These are phyloP conservation scores for Nerophis lumbriciformis DNA, from an alignment of 2,113 vertebrate species.

Conservation along the genomic window DNA sequence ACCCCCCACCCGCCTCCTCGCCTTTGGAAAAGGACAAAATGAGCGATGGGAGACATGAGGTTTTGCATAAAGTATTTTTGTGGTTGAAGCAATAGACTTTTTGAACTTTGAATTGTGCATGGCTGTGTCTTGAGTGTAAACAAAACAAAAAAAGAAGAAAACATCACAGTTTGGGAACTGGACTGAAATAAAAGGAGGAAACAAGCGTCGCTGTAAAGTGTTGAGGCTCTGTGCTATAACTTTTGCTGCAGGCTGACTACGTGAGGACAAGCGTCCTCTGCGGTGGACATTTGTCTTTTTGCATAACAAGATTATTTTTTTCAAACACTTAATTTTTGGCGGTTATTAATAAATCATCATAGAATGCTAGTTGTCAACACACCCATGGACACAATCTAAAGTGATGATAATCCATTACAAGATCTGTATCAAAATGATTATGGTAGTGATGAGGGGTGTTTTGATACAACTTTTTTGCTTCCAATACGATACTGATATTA, in stretches of 20 bases:
- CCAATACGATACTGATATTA: background rate
- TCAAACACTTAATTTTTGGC: too few species aligned
- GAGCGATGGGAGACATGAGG: constrained; percentile 56
- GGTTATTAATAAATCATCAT: too few species aligned
- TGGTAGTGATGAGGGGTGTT: background rate
- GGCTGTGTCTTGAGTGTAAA: constrained; percentile 99
- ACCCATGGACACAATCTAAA: background rate
- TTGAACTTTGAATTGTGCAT: constrained; percentile 98
- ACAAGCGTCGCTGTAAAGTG: constrained; percentile 19
- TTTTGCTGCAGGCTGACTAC: too few species aligned
- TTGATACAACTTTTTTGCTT: too few species aligned
- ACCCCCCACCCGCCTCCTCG: constrained; percentile 32
- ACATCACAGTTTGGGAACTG: constrained; percentile 95
- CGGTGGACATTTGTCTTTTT: too few species aligned
- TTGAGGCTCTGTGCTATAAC: background rate
- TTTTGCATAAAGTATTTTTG: constrained; percentile 93
- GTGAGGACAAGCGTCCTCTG: too few species aligned
- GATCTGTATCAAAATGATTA: background rate
- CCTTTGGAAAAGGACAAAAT: constrained; percentile 54
- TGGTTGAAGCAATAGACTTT: constrained; percentile 99
- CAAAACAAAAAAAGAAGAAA: constrained; percentile 63
- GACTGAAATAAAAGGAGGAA: constrained; percentile 80
- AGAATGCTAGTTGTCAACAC: too few species aligned
- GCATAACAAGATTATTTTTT: too few species aligned
- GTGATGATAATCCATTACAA: background rate